Base-by-base conservation (phyloP, 2,888 invertebrate species). In the Crocallis elinguaria region DNA sequence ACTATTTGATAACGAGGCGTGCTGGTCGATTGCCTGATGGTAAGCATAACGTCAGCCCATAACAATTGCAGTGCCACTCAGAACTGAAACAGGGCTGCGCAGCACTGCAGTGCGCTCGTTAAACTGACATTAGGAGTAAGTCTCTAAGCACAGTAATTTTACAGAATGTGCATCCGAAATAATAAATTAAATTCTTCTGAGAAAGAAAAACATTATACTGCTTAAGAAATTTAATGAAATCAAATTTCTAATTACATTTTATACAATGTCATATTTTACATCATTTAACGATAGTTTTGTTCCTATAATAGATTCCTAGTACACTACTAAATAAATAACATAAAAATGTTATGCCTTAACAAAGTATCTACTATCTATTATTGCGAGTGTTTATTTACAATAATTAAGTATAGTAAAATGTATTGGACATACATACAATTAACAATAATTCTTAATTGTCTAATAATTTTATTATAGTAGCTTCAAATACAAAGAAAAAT, bases 151-250 rank as follows among this genome's bases (percentile, higher is more conserved):
- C n/a, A n/a, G n/a, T n/a, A n/a, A n/a, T n/a, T n/a, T n/a, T n/a
- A n/a, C n/a, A n/a, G n/a, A n/a, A n/a, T 4, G 19, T 19, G 3
- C 6, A 19, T 3, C 6, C 3, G 19, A 3, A 8, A 8, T 23
- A 23, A 8, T 23, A 23, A 2, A 23, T 7, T 23, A 4, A 4
- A 8, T 7, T 8, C 23, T 7, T 23, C 2, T 16, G 50, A 49
- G 37, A 57, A 54, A 57, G 50, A 37, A 58, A 38, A 33, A 29
- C n/a, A 29, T 33, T 29, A 37, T 72, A 73, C 73, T 79, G 80
- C 84, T 88, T 86, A 88, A 75, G 89, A 89, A 89, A 88, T 90
- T 89, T 91, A 89, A 82, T 90, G 87, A 88, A 89, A 86, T 88
- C 79, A 84, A 83, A 82, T 80, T 86, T 87, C 89, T 89, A 90